phyloP scores from a whole-genome alignment of 2,797 vertebrate species.

The Brachyalestes nurse region DNA sequence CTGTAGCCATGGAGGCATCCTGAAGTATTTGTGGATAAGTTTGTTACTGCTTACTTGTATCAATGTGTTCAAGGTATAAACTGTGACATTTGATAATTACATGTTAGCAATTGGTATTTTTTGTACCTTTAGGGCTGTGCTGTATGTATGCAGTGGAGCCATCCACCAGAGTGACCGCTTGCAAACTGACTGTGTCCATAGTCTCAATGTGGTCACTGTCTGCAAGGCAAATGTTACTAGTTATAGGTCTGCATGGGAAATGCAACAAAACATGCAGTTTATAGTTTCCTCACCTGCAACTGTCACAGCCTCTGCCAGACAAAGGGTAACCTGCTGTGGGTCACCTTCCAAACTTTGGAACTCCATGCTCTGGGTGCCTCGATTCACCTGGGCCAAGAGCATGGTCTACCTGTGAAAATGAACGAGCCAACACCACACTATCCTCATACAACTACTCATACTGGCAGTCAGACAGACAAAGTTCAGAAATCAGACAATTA shows the following conservation, averaged over 20 bases:
- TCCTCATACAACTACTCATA: neutral
- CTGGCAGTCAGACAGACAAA: neutral
- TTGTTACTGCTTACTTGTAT: neutral
- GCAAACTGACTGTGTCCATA: constrained; percentile 97
- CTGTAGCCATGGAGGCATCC: neutral
- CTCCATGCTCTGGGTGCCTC: constrained; percentile 97
- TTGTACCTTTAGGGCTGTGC: constrained; percentile 90
- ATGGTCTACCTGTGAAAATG: constrained; percentile 81
- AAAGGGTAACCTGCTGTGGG: constrained; percentile 93
- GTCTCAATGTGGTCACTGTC: constrained; percentile 95
- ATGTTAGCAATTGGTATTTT: neutral
- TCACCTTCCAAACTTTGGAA: constrained; percentile 94
- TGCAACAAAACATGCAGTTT: neutral
- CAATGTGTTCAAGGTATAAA: neutral
- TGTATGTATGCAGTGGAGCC: constrained; percentile 98
- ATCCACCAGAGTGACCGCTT: constrained; percentile 96
- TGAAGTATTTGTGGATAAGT: neutral
- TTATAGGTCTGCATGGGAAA: constrained; percentile 6
- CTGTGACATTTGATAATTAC: neutral
- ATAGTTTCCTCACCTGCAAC: constrained; percentile 86
- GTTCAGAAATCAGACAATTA: neutral
- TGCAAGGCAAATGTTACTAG: constrained; percentile 57
- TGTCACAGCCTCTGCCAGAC: constrained; percentile 93
- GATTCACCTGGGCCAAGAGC: constrained; percentile 98
- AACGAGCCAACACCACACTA: neutral